Percentiles rank a stretch among this genome's conserved stretches.
phyloP scores from a whole-genome alignment of 2,888 invertebrate genomes.

The Drosophila leonis region DNA sequence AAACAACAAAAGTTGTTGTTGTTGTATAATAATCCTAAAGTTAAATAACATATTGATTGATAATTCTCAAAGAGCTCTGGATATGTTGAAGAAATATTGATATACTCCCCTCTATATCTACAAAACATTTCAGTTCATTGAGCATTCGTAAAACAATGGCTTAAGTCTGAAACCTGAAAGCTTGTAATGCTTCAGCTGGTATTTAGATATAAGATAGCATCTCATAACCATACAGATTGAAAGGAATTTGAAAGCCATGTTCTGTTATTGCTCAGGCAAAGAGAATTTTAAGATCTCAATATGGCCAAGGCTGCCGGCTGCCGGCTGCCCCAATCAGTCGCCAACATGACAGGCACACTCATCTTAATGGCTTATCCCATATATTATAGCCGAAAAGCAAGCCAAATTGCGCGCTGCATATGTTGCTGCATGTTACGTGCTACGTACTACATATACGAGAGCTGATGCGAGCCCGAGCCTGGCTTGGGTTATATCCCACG shows the following conservation, averaged over 20 bases:
- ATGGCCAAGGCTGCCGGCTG: slow-evolving; percentile 13
- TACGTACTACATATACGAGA: slow-evolving; percentile 12
- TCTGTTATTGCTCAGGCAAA: slow-evolving; percentile 9
- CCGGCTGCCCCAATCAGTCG: slow-evolving; percentile 37
- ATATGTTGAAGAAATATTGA: neutral
- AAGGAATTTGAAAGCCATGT: slow-evolving; percentile 10
- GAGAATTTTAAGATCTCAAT: slow-evolving; percentile 33
- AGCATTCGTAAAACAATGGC: neutral
- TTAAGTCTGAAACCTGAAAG: neutral
- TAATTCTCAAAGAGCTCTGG: slow-evolving; percentile 16
- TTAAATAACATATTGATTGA: slow-evolving; percentile 34
- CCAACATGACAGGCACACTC: slow-evolving; percentile 25
- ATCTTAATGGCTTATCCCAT: slow-evolving; percentile 49
- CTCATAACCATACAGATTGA: neutral
- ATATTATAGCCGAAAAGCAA: slow-evolving; percentile 19
- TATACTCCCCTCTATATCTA: neutral
- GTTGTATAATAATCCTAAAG: slow-evolving; percentile 25
- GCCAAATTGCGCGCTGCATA: slow-evolving; percentile 37
- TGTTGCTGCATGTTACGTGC: slow-evolving; percentile 21
- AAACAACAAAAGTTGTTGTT: slow-evolving; percentile 13
- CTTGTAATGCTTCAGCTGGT: neutral
- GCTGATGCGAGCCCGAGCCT: neutral
- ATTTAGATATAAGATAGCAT: slow-evolving; percentile 3
- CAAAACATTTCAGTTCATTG: neutral
- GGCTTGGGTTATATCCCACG: slow-evolving; percentile 65